phyloP scores from a whole-genome alignment of 2,888 invertebrate genomes.

The Catocala nupta region DNA sequence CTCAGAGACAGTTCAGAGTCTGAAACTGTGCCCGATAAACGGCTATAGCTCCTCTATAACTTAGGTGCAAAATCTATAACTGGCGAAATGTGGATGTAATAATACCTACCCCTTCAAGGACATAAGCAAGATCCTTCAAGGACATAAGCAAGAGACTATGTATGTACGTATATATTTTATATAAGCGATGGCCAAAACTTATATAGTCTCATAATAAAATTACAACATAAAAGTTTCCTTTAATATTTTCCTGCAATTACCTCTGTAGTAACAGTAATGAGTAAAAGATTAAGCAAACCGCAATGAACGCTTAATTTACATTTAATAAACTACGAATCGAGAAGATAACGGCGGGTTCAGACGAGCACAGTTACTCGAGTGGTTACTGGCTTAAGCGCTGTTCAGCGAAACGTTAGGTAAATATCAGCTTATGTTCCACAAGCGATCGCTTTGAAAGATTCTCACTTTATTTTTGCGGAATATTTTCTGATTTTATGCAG shows the following conservation, averaged over 20 bases:
- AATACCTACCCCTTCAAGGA: too few relatives aligned
- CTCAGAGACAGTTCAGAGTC: too few relatives aligned
- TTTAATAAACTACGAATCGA: constrained; percentile 35
- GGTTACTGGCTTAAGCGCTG: constrained; percentile 1
- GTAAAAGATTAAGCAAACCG: constrained; percentile 32
- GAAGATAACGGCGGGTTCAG: constrained; percentile 24
- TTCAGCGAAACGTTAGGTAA: constrained; percentile 10
- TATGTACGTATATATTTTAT: too few relatives aligned
- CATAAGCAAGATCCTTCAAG: too few relatives aligned
- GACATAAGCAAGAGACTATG: too few relatives aligned
- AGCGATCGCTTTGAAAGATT: constrained; percentile 10
- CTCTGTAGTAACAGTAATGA: constrained; percentile 18
- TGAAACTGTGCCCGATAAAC: too few relatives aligned
- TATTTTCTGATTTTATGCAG: neutral
- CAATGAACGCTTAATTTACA: constrained; percentile 27
- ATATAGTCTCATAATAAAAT: neutral
- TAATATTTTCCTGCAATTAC: constrained; percentile 20
- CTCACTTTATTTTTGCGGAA: constrained; percentile 3
- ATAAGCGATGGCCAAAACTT: too few relatives aligned
- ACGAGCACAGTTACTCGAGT: constrained; percentile 10
- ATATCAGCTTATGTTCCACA: constrained; percentile 5
- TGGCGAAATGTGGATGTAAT: too few relatives aligned
- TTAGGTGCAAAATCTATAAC: too few relatives aligned
- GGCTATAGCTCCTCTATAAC: too few relatives aligned
- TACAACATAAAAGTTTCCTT: neutral